Conservation (phyloP, 1,140 invertebrate genomes). For the Eubasilissa regina region DNA sequence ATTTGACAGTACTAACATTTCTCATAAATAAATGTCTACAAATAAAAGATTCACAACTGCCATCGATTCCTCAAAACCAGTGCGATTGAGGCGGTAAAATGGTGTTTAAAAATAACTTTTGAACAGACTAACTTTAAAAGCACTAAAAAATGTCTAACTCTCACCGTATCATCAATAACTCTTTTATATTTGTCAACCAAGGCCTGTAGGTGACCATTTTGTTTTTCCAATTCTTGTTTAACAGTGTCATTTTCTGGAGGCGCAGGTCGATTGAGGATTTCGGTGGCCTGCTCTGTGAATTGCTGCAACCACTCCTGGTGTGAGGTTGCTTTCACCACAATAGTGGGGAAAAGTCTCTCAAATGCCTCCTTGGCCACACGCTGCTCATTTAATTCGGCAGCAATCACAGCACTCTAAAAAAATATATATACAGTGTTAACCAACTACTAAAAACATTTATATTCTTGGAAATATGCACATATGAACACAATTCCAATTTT, state of each 20-base stretch:
- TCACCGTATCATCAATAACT: conserved; percentile 81
- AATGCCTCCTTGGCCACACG: conserved; percentile 73
- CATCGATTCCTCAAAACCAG: too few relatives aligned
- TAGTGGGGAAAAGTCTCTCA: conserved; percentile 75
- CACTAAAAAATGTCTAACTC: too few relatives aligned
- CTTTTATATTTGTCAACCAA: conserved; percentile 81
- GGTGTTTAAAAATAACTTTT: too few relatives aligned
- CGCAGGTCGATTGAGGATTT: conserved; percentile 56
- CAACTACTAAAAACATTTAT: too few relatives aligned
- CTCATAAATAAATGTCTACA: too few relatives aligned
- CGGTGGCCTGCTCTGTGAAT: conserved; percentile 71
- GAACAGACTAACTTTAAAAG: too few relatives aligned
- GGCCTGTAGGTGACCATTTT: conserved; percentile 77
- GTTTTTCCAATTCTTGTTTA: conserved; percentile 64
- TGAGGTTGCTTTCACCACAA: conserved; percentile 65
- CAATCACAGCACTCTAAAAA: conserved; percentile 70
- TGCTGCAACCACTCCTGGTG: conserved; percentile 72
- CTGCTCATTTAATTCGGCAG: conserved; percentile 73
- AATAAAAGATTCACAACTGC: too few relatives aligned
- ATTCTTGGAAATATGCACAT: too few relatives aligned
- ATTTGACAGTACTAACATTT: too few relatives aligned
- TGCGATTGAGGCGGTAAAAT: too few relatives aligned
- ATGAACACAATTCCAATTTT: too few relatives aligned
- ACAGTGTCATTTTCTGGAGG: conserved; percentile 53
- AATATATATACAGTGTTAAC: not conserved